Evolutionary conservation across 1,140 invertebrate species (phyloP), one percentile per base, ranked within the genome.

Genomic region (Drosophila willistoni): DNA sequence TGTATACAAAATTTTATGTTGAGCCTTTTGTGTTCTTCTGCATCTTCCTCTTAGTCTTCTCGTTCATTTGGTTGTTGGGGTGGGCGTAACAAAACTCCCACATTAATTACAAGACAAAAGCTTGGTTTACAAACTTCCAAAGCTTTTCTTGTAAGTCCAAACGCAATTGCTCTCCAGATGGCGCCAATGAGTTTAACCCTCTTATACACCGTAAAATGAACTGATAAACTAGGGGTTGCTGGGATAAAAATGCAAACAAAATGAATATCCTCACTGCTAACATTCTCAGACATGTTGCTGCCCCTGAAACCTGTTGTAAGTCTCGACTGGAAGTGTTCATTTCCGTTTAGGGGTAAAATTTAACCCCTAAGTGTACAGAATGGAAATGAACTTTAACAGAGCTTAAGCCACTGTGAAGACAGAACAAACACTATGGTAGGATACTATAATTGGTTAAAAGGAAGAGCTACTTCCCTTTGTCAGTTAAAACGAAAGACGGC

Each of bases 271-370:
- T 12, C 0, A 22, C 51, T 64, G 33, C 57, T 70, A 70, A 25
- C 13, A 7, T 41, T 2, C 12, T 13, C 59, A 22, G 7, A 22
- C 17, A 10, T 51, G 17, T 51, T 22, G 44, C 17, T 51, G 17
- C 44, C n/a, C 47, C n/a, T 55, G 34, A 4, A 57, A 66, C 68
- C 2, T 44, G 41, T 51, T 66, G 19, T 42, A 4, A n/a, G 64
- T 14, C 64, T n/a, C 5, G 22, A 61, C 73, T 89, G 83, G 83
- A 87, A 87, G 54, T 56, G 56, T 87, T 87, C 84, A 89, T 83
- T 87, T 59, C 7, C 0, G 0, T 2, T 0, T 1, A 64, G 79
- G 83, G 82, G 82, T 22, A 10, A 1, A 10, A 74, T 36, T 9
- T 13, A 34, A 0, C 25, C 36, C 33, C 17, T 61, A 47, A 3